phyloP scores from a whole-genome alignment of 2,888 invertebrate genomes.

The Limnephilus marmoratus region DNA sequence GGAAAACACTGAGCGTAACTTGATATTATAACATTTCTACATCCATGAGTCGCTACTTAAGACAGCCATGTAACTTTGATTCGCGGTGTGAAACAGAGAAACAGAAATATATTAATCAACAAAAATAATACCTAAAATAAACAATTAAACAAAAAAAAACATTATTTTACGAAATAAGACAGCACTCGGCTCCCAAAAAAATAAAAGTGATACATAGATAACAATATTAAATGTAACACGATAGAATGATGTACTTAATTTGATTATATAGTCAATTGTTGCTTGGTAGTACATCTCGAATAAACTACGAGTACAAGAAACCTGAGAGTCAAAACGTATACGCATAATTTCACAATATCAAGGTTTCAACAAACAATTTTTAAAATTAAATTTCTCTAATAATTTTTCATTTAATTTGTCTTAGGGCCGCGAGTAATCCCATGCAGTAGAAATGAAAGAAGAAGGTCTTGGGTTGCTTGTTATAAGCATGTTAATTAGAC shows the following conservation, averaged over 20 bases:
- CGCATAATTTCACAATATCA: neutral
- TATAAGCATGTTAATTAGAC: conserved; percentile 66
- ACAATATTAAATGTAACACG: too few relatives aligned
- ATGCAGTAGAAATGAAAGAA: conserved; percentile 63
- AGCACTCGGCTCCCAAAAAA: neutral
- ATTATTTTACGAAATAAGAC: too few relatives aligned
- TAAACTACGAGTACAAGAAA: neutral
- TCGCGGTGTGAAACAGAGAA: conserved; percentile 53
- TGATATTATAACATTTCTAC: conserved; percentile 65
- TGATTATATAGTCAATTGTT: neutral
- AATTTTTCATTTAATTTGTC: neutral
- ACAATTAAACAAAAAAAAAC: neutral
- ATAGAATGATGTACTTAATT: too few relatives aligned
- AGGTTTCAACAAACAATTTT: neutral
- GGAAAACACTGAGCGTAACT: conserved; percentile 64
- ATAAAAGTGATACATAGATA: neutral
- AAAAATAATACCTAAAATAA: neutral
- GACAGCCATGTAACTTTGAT: conserved; percentile 58
- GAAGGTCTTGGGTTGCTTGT: conserved; percentile 63
- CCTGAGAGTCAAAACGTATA: neutral
- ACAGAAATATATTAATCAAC: neutral
- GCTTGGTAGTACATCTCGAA: neutral
- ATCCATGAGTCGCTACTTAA: conserved; percentile 62
- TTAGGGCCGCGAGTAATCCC: conserved; percentile 28
- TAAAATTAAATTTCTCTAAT: neutral